Base-by-base conservation (phyloP, 1,140 invertebrate species). In the Drosophila oshimai region DNA sequence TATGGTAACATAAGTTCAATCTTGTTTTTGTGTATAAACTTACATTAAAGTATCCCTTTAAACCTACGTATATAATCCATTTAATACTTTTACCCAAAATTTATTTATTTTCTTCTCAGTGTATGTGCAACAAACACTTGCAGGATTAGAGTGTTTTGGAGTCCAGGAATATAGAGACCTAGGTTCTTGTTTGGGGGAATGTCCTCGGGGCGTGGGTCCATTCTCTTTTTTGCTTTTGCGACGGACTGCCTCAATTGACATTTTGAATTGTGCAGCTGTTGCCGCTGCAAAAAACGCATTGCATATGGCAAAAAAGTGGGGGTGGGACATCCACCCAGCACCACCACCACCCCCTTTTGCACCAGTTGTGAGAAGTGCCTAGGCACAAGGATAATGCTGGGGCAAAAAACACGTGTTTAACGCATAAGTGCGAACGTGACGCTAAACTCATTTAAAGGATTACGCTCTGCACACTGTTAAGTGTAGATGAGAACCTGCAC, bases 391-490 rank as follows among this genome's bases (percentile, higher is more conserved):
- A 86, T 86, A 86, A 86, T 86, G 76, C 81, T 41, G 46, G 62
- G 61, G 78, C 64, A 67, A 81, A 86, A 86, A 87, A 87, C 81
- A 87, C 81, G 76, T 87, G 81, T 87, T 87, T 87, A 87, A 87
- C 74, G 76, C 81, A 87, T 87, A 87, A 87, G 81, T 87, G 81
- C 73, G 81, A 87, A 87, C 81, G 81, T 87, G 81, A 81, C 81
- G 81, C 81, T 87, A 87, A 87, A 87, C 81, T 87, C 81, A 87
- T 87, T 87, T 87, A 87, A 87, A 87, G 81, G 81, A 87, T 87
- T 87, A 87, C 76, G 68, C 57, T 61, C 72, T 67, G 71, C 45
- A 68, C 72, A 58, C 60, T 60, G 71, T 71, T 50, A 68, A 75
- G 80, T 55, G 51, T 64, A 60, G 53, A 51, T 73, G 45, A 58